Evolutionary conservation across 2,888 invertebrate species (phyloP).

Genomic region (Sarcophaga subvicina): DNA sequence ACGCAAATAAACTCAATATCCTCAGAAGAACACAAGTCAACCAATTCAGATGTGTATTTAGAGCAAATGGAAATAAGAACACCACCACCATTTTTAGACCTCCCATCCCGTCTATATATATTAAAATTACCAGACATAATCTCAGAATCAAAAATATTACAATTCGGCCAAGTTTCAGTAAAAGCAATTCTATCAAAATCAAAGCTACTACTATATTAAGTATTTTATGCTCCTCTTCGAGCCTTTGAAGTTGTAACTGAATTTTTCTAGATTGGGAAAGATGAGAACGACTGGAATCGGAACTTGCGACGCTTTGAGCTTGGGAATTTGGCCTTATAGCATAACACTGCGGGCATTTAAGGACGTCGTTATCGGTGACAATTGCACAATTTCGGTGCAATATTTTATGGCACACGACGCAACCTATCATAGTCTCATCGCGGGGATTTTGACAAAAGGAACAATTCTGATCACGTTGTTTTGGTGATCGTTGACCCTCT

Average conservation of each 20-base stretch:
- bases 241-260: constrained; percentile 30
- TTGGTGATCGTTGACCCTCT: neutral
- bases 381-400: constrained; percentile 34
- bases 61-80: too few relatives aligned
- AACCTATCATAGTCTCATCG: constrained; percentile 20
- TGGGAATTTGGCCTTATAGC: constrained; percentile 13
- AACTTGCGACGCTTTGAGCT: neutral
- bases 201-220: too few relatives aligned
- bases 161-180: neutral
- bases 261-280: constrained; percentile 19
- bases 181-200: too few relatives aligned
- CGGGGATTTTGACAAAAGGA: constrained; percentile 15
- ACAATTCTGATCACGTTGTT: constrained; percentile 4
- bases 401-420: constrained; percentile 27
- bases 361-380: neutral
- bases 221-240: constrained; percentile 43
- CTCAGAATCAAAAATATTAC: too few relatives aligned
- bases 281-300: constrained; percentile 12
- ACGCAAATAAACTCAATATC: too few relatives aligned
- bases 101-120: too few relatives aligned
- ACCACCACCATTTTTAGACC: too few relatives aligned
- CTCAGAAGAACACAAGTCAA: too few relatives aligned
- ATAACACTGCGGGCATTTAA: constrained; percentile 15
- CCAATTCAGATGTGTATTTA: too few relatives aligned
- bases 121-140: too few relatives aligned